Percentiles rank a stretch among this genome's conserved stretches.
Conservation (phyloP, 2,797 vertebrate species). For the Propithecus perrieri region DNA sequence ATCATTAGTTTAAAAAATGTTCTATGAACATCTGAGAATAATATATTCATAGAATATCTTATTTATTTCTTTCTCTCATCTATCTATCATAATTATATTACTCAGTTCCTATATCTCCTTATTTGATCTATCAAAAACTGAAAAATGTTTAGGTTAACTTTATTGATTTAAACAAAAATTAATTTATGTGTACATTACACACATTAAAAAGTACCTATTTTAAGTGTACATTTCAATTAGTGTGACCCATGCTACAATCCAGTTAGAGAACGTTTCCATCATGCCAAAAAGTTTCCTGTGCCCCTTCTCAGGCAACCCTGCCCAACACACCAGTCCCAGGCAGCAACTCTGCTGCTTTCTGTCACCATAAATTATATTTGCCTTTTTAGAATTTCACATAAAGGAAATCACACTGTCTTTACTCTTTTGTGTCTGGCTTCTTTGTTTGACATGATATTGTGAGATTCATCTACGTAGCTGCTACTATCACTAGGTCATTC, state of each 20-base stretch:
- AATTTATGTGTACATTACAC: neutral
- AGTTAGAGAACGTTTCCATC: neutral
- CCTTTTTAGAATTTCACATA: neutral
- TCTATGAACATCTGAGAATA: constrained; percentile 5
- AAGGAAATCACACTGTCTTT: neutral
- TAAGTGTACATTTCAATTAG: neutral
- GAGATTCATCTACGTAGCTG: neutral
- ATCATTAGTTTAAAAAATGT: constrained; percentile 47
- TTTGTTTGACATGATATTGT: neutral
- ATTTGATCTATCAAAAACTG: constrained; percentile 17
- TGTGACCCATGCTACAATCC: neutral
- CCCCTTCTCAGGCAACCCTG: neutral
- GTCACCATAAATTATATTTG: neutral
- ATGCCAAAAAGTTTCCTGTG: neutral
- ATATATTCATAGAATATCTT: constrained; percentile 3
- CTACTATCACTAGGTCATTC: neutral
- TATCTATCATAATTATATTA: neutral
- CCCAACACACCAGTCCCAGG: too few species aligned
- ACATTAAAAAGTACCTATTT: neutral
- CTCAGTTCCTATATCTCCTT: neutral
- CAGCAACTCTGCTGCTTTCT: neutral
- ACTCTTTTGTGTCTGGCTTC: neutral
- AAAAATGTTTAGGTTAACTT: neutral
- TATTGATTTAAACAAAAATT: constrained; percentile 1
- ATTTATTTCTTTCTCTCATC: neutral